Conservation (phyloP, 2,888 invertebrate genomes). For the Macrophya alboannulata region DNA sequence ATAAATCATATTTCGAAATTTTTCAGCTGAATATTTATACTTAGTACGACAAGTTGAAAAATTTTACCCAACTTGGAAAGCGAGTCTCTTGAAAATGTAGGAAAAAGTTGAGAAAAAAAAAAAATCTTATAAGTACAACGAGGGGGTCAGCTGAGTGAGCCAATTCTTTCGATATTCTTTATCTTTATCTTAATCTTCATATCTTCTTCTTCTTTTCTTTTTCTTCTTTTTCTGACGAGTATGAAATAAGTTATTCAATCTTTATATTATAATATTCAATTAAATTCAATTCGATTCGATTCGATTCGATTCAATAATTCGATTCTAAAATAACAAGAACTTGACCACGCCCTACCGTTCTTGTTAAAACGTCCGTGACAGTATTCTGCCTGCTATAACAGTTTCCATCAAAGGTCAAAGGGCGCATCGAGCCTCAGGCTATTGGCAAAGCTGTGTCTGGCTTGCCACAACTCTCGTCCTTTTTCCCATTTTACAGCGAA, state of each 20-base stretch:
- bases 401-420: neutral
- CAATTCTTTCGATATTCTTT: neutral
- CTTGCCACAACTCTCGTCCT: neutral
- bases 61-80: neutral
- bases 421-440: constrained; percentile 22
- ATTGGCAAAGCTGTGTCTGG: constrained; percentile 22
- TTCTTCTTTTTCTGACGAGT: neutral
- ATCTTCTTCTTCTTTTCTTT: no score
- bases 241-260: neutral
- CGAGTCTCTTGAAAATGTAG: neutral
- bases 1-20: neutral
- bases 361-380: constrained; percentile 22
- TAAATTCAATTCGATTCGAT: neutral
- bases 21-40: neutral
- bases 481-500: neutral
- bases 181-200: neutral
- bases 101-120: neutral
- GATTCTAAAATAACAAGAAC: neutral
- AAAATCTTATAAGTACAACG: neutral
- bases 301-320: neutral
- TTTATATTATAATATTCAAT: neutral
- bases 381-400: neutral
- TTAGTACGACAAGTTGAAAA: neutral
- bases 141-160: neutral
- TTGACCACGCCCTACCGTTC: constrained; percentile 9